phyloP scores from a whole-genome alignment of 2,888 invertebrate species.

The Deilephila elpenor region DNA sequence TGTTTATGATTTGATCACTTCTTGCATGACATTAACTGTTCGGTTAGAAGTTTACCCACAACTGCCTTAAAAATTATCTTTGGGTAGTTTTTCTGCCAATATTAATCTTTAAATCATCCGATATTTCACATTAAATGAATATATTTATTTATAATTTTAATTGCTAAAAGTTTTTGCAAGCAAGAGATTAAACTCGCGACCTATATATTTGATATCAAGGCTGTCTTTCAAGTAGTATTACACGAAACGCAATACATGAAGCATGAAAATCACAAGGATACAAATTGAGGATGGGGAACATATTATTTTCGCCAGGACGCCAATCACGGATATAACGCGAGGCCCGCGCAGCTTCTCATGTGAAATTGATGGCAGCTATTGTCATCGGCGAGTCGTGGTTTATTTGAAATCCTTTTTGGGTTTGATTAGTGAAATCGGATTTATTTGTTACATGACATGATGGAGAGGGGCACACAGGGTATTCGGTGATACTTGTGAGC shows the following conservation, averaged over 20 bases:
- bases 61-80: too few species aligned
- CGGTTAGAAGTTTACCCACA: too few species aligned
- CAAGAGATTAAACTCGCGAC: too few species aligned
- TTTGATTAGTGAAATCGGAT: slow-evolving; percentile 25
- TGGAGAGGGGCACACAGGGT: not conserved
- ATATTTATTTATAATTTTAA: too few species aligned
- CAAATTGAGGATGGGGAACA: slow-evolving; percentile 56
- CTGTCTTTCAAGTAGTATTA: not conserved
- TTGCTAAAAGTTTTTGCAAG: too few species aligned
- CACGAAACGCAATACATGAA: slow-evolving; percentile 30
- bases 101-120: too few species aligned
- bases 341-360: slow-evolving; percentile 40
- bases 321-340: slow-evolving; percentile 66
- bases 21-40: too few species aligned
- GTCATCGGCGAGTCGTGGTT: slow-evolving; percentile 40
- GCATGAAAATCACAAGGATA: slow-evolving; percentile 57
- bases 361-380: slow-evolving; percentile 57
- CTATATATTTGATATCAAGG: too few species aligned
- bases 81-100: too few species aligned
- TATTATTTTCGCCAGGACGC: slow-evolving; percentile 65
- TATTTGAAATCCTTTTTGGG: slow-evolving; percentile 22
- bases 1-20: too few species aligned
- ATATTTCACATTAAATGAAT: too few species aligned
- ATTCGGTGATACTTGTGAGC: too few species aligned
- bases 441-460: not conserved